phyloP scores from a whole-genome alignment of 2,797 vertebrate genomes.

The Crocidura indochinensis region DNA sequence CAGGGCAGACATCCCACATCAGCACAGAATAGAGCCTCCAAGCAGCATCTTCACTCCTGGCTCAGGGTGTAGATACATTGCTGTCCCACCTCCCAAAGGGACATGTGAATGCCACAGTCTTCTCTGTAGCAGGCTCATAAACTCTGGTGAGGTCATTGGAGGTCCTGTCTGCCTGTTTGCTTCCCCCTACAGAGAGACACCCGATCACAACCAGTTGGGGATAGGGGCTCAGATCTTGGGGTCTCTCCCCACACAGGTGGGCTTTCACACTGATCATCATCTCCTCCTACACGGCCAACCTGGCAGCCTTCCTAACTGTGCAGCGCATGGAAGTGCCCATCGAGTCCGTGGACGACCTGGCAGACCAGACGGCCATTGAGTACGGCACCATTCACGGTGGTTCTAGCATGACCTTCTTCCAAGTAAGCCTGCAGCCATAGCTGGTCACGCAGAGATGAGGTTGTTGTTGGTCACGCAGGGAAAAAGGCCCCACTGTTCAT shows the following conservation, averaged over 20 bases:
- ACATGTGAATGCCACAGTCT: too few species aligned
- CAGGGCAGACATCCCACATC: background rate
- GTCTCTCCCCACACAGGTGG: conserved; percentile 93
- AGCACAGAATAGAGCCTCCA: background rate
- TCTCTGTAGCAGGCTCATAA: too few species aligned
- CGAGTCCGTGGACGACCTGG: conserved; percentile 98
- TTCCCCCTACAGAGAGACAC: background rate
- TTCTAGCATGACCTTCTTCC: conserved; percentile 99
- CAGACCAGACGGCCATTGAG: conserved; percentile 98
- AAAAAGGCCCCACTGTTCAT: background rate
- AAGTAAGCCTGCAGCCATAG: conserved; percentile 90
- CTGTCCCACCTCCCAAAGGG: too few species aligned
- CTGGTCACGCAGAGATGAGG: too few species aligned
- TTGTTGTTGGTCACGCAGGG: too few species aligned
- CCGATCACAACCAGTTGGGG: too few species aligned
- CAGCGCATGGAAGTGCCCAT: conserved; percentile 99
- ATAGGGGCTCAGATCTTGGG: background rate
- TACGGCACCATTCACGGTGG: conserved; percentile 99
- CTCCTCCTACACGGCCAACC: conserved; percentile 99
- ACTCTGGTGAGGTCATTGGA: too few species aligned
- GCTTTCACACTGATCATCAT: conserved; percentile 99
- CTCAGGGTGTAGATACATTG: background rate
- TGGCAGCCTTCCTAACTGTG: conserved; percentile 98
- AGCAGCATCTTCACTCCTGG: background rate
- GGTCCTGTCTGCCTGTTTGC: too few species aligned